phyloP scores from a whole-genome alignment of 2,797 vertebrate species.

The Phrynocephalus vlangalii region DNA sequence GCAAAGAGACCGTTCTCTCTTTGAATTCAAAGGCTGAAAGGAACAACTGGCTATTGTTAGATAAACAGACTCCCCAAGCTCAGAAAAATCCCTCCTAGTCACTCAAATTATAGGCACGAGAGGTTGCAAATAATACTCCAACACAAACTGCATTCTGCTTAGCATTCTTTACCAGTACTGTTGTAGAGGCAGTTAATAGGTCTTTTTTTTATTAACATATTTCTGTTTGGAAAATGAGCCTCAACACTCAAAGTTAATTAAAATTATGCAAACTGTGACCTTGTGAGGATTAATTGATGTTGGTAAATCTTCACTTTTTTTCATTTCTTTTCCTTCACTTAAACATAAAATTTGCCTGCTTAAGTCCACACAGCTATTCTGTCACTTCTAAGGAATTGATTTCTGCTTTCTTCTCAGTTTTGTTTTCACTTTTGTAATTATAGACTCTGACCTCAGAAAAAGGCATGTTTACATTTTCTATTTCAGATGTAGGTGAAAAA shows the following conservation, averaged over 20 bases:
- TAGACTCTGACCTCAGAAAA: conserved; percentile 19
- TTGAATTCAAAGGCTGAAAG: too few species aligned
- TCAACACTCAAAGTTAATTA: conserved; percentile 68
- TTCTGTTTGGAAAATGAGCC: conserved; percentile 59
- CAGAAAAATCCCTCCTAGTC: too few species aligned
- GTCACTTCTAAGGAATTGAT: conserved; percentile 20
- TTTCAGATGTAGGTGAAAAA: background rate
- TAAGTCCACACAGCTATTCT: conserved; percentile 28
- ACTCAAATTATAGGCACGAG: too few species aligned
- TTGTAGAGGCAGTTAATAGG: conserved; percentile 39
- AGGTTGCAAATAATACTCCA: background rate
- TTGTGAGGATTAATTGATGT: conserved; percentile 62
- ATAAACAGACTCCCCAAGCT: too few species aligned
- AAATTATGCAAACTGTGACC: conserved; percentile 65
- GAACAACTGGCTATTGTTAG: too few species aligned
- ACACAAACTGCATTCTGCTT: conserved; percentile 36
- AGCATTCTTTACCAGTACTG: conserved; percentile 8
- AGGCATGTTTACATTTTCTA: background rate
- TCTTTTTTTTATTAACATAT: conserved; percentile 51
- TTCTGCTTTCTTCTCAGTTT: conserved; percentile 18
- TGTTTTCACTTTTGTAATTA: conserved; percentile 11
- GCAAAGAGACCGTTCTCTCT: too few species aligned
- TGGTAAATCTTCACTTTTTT: conserved; percentile 44
- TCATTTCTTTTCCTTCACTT: conserved; percentile 7
- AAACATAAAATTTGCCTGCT: conserved; percentile 9